Base-by-base conservation (phyloP, 2,113 vertebrate species). In the Monopterus albus region DNA sequence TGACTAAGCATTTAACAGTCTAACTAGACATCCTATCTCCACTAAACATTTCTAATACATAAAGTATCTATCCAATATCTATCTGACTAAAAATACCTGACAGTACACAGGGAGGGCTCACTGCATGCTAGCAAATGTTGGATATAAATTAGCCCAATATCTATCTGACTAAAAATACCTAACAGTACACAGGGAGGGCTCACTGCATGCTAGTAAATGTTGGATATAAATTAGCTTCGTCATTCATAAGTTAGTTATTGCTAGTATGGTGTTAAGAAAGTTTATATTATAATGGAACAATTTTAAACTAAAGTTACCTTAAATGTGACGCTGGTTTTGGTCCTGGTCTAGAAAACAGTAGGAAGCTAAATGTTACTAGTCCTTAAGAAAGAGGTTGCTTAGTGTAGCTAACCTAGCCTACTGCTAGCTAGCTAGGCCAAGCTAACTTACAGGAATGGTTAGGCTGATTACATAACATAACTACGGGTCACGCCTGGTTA, bases 391-490 rank as follows among this genome's bases (percentile, higher is more conserved):
- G 38, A 81, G 2, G 33, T 36, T 50, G 81, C 67, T 71, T 29
- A 2, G 35, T 13, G 47, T n/a, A n/a, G n/a, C n/a, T n/a, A n/a
- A n/a, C n/a, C n/a, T n/a, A n/a, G 55, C 14, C 67, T 26, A 8
- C 17, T 43, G n/a, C 26, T 53, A 35, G 52, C 33, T 60, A 60
- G 62, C 64, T 62, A 63, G 69, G 61, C 74, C 28, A 36, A 7
- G 77, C 59, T 79, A 81, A 60, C n/a, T 14, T 45, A 65, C 2
- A 62, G 21, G 64, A 80, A n/a, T n/a, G 29, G 5, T 71, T 73
- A 79, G 42, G n/a, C 21, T 13, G 14, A 15, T 86, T 81, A 82
- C 47, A 59, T 75, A 81, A 82, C 47, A 59, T 75, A 81, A 84
- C 7, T 17, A 4, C 11, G 55, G 26, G 31, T 59, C 20, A 58